A percentile compares a stretch with the other conserved stretches of the same genome.
Conservation (phyloP, 2,797 vertebrate genomes). For the Balearica regulorum region DNA sequence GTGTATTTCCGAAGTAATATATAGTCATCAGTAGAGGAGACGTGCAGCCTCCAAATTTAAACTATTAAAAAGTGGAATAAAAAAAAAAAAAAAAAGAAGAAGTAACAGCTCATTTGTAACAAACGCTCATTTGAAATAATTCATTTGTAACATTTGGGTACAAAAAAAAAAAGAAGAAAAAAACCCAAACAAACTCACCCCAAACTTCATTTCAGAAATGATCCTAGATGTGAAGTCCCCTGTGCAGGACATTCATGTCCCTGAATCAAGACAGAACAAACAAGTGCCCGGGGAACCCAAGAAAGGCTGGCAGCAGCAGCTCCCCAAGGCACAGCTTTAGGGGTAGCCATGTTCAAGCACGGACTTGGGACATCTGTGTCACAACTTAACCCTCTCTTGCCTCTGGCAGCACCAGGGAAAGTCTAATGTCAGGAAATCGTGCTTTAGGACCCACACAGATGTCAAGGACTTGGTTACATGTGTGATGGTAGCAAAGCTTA, state of each 20-base stretch:
- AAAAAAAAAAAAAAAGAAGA: too few species aligned
- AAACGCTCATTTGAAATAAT: not conserved
- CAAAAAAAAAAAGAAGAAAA: not conserved
- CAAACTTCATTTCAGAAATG: not conserved
- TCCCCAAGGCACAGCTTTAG: not conserved
- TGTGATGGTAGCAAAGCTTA: not conserved
- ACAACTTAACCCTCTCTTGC: not conserved
- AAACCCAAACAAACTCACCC: rapidly evolving
- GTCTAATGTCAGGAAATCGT: not conserved
- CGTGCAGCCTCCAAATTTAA: not conserved
- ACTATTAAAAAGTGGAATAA: not conserved
- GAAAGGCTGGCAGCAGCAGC: not conserved
- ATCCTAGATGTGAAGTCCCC: not conserved
- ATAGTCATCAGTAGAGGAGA: not conserved
- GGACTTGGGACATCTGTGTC: not conserved
- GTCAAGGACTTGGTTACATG: not conserved
- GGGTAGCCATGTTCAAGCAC: not conserved
- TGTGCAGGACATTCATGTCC: rapidly evolving
- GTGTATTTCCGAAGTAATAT: not conserved
- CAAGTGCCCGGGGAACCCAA: not conserved
- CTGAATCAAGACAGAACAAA: not conserved
- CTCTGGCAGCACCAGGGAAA: not conserved
- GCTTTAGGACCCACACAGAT: not conserved
- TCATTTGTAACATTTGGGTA: not conserved
- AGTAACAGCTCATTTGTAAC: not conserved